These are phyloP conservation scores for Timema podura DNA, from an alignment of 2,888 invertebrate genomes.

Conservation along the genomic window DNA sequence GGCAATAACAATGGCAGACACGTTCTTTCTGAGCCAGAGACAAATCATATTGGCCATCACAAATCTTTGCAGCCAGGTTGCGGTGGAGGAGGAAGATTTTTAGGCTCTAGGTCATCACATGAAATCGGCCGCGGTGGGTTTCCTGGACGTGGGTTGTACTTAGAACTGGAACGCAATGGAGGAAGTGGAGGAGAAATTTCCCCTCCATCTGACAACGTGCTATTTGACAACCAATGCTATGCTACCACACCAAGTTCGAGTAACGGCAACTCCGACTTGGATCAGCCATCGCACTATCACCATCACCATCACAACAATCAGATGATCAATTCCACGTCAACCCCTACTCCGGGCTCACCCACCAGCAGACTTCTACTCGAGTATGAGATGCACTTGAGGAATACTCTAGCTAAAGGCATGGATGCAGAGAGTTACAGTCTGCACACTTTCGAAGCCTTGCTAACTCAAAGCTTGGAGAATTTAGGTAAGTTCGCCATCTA, in stretches of 20 bases:
- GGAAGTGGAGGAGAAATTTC: constrained; percentile 59
- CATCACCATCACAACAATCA: constrained; percentile 60
- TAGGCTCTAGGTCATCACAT: constrained; percentile 63
- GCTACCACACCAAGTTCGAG: constrained; percentile 92
- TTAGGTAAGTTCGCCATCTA: constrained; percentile 57
- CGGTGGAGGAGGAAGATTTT: constrained; percentile 41
- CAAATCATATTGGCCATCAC: constrained; percentile 45
- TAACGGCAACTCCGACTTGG: constrained; percentile 87
- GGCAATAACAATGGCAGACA: constrained; percentile 43
- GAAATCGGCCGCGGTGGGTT: constrained; percentile 54
- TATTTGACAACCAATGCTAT: constrained; percentile 94
- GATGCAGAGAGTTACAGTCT: constrained; percentile 92
- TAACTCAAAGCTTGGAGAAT: constrained; percentile 94
- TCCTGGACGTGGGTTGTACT: constrained; percentile 58
- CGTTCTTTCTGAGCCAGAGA: constrained; percentile 48
- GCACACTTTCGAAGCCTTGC: constrained; percentile 87
- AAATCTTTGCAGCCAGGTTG: constrained; percentile 40
- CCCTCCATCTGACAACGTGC: constrained; percentile 88
- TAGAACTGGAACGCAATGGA: constrained; percentile 71
- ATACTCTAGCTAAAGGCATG: constrained; percentile 91
- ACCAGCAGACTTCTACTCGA: constrained; percentile 80
- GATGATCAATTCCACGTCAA: constrained; percentile 50
- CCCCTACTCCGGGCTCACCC: constrained; percentile 77
- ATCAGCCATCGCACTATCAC: constrained; percentile 53
- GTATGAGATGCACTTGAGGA: constrained; percentile 90